Conservation (phyloP, 2,113 vertebrate species). For the Sander lucioperca region DNA sequence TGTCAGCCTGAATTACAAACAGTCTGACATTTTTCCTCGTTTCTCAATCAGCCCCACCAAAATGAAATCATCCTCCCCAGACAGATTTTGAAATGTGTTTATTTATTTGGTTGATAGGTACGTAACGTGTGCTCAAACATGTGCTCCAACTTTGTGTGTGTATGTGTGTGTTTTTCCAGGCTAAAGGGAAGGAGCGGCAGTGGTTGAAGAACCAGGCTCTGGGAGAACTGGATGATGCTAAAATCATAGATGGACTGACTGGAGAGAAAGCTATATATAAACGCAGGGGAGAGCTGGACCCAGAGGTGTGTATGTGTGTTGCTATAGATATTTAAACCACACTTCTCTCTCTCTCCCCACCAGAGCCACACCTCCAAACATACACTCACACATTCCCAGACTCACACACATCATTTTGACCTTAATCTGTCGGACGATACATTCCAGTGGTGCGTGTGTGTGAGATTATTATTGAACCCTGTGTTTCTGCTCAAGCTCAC, state of each 20-base stretch:
- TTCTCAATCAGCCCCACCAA: constrained; percentile 17
- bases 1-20: background rate
- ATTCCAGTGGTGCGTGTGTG: constrained; percentile 67
- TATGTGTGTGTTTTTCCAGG: constrained; percentile 80
- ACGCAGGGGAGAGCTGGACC: constrained; percentile 93
- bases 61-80: constrained; percentile 13
- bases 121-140: too few species aligned
- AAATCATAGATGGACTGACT: constrained; percentile 96
- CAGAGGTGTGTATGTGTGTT: constrained; percentile 82
- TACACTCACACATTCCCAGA: constrained; percentile 21
- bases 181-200: constrained; percentile 97
- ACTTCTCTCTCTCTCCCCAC: background rate
- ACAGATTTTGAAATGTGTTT: constrained; percentile 15
- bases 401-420: constrained; percentile 55
- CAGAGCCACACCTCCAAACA: constrained; percentile 43
- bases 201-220: constrained; percentile 95
- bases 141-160: background rate
- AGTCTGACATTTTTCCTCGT: background rate
- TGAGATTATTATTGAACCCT: constrained; percentile 65
- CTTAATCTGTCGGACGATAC: constrained; percentile 56
- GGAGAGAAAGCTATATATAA: constrained; percentile 98
- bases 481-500: constrained; percentile 31
- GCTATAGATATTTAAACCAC: constrained; percentile 21
- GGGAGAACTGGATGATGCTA: constrained; percentile 95
- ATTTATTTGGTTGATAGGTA: background rate